phyloP scores from a whole-genome alignment of 2,888 invertebrate species.

The Gryllus longicercus region DNA sequence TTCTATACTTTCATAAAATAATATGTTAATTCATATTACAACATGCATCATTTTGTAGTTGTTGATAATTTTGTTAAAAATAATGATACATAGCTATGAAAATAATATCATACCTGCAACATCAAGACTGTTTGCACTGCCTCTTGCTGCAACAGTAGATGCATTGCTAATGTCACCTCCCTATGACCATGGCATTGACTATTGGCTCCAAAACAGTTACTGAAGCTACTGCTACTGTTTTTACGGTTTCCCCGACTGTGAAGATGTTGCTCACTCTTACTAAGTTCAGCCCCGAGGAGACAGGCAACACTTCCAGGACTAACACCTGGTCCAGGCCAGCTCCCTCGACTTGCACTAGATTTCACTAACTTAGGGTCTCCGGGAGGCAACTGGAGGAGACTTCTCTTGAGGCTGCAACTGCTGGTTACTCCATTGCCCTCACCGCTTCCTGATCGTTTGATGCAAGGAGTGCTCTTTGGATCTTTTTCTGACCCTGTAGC shows the following conservation, averaged over 20 bases:
- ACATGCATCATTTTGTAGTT: no score
- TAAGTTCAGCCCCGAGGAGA: slow-evolving; percentile 62
- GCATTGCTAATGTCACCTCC: slow-evolving; percentile 43
- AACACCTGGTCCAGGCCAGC: slow-evolving; percentile 78
- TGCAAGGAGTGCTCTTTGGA: slow-evolving; percentile 44
- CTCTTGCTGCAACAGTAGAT: slow-evolving; percentile 45
- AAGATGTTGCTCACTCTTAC: slow-evolving; percentile 70
- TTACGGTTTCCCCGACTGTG: slow-evolving; percentile 38
- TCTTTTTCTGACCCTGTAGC: slow-evolving; percentile 50
- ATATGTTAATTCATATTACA: no score
- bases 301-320: slow-evolving; percentile 39
- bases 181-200: slow-evolving; percentile 46
- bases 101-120: not conserved
- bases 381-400: slow-evolving; percentile 64
- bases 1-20: no score
- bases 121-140: slow-evolving; percentile 44
- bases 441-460: slow-evolving; percentile 47
- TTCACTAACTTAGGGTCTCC: slow-evolving; percentile 72
- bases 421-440: slow-evolving; percentile 42
- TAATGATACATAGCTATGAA: no score
- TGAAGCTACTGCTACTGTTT: slow-evolving; percentile 42
- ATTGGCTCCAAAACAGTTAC: slow-evolving; percentile 27
- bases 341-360: slow-evolving; percentile 73
- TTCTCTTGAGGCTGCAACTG: slow-evolving; percentile 51
- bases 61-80: slow-evolving; percentile 44